phyloP scores from a whole-genome alignment of 2,888 invertebrate genomes.

The Caenorhabditis afra region DNA sequence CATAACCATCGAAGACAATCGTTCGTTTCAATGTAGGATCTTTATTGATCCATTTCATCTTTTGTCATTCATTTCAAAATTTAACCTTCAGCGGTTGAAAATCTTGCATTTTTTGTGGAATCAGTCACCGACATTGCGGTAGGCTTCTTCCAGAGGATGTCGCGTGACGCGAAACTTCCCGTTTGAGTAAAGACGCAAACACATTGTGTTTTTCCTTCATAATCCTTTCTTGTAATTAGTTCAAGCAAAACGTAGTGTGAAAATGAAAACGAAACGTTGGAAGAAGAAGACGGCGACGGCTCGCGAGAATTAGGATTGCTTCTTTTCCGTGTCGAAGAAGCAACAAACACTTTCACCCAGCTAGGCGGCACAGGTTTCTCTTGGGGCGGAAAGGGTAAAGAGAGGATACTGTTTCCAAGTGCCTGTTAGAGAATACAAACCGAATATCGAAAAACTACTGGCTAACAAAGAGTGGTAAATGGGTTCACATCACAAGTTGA shows the following conservation, averaged over 20 bases:
- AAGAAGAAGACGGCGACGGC: constrained; percentile 14
- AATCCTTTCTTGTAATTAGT: constrained; percentile 57
- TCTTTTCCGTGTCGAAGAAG: constrained; percentile 29
- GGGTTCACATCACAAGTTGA: neutral
- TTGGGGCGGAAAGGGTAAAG: too few relatives aligned
- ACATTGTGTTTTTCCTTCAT: constrained; percentile 48
- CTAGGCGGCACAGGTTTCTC: too few relatives aligned
- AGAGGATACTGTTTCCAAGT: too few relatives aligned
- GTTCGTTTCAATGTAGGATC: neutral
- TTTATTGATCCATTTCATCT: neutral
- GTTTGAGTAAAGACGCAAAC: constrained; percentile 52
- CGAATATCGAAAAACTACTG: neutral
- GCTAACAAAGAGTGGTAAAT: neutral
- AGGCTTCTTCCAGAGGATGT: too few relatives aligned
- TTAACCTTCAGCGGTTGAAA: too few relatives aligned
- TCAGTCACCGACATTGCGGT: too few relatives aligned
- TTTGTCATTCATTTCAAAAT: too few relatives aligned
- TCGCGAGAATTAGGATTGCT: constrained; percentile 37
- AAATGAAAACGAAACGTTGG: constrained; percentile 40
- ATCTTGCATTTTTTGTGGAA: too few relatives aligned
- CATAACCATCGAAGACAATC: too few relatives aligned
- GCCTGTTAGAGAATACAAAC: too few relatives aligned
- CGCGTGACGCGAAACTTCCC: constrained; percentile 25
- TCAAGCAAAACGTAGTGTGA: constrained; percentile 47
- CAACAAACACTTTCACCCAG: constrained; percentile 35